These are phyloP conservation scores for Ophraella communa DNA, from an alignment of 2,888 invertebrate species.

Conservation along the genomic window DNA sequence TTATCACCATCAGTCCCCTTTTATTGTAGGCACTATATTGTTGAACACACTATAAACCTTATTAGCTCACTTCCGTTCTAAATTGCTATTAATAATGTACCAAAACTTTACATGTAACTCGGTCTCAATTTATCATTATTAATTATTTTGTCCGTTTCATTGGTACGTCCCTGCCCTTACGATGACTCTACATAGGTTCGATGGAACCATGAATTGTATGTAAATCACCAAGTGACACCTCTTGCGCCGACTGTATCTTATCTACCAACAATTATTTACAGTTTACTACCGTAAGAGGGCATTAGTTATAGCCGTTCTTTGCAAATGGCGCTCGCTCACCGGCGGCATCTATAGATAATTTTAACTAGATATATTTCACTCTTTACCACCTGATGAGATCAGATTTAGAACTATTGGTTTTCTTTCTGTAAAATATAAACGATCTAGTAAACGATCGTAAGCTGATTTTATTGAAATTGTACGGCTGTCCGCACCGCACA, in stretches of 20 bases:
- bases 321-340: conserved; percentile 54
- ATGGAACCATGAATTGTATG: conserved; percentile 53
- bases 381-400: conserved; percentile 53
- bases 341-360: conserved; percentile 51
- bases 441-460: conserved; percentile 43
- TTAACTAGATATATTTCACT: conserved; percentile 52
- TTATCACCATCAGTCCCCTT: too few species aligned
- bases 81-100: background rate
- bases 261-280: conserved; percentile 58
- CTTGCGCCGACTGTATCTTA: conserved; percentile 53
- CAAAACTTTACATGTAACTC: too few species aligned
- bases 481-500: conserved; percentile 33
- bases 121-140: too few species aligned
- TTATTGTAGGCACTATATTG: too few species aligned
- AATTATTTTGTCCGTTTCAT: background rate
- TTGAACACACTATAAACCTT: too few species aligned
- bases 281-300: conserved; percentile 53
- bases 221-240: conserved; percentile 50
- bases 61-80: too few species aligned
- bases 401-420: conserved; percentile 52
- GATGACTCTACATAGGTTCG: conserved; percentile 47
- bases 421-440: conserved; percentile 42
- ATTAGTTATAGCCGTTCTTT: conserved; percentile 57
- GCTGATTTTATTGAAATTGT: conserved; percentile 44
- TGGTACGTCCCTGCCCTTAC: conserved; percentile 31